Conservation (phyloP, 1,140 invertebrate genomes). For the Archegozetes longisetosus region DNA sequence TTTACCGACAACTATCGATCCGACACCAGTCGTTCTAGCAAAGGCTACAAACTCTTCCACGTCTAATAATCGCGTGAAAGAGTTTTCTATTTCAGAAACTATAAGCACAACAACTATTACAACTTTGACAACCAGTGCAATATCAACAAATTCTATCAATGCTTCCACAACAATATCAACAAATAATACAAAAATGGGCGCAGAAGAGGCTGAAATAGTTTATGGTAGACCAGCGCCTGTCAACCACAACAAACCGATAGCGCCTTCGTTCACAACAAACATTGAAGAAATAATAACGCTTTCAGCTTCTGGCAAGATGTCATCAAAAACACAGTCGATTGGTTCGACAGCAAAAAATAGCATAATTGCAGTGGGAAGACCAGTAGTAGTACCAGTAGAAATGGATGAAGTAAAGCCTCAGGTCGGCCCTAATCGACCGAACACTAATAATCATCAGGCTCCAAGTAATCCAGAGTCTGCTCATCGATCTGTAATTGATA, state of each 20-base stretch:
- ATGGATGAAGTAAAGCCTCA: conserved; percentile 19
- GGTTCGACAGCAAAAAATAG: conserved; percentile 4
- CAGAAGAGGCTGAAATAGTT: conserved; percentile 16
- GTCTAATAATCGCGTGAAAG: conserved; percentile 1
- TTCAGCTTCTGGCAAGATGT: not conserved
- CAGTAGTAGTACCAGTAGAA: conserved; percentile 19
- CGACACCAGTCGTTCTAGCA: not conserved
- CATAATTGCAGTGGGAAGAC: conserved; percentile 9
- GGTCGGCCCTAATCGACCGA: not conserved
- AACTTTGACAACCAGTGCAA: not conserved
- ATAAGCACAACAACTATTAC: conserved; percentile 2
- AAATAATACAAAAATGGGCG: not conserved
- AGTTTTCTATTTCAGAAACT: conserved; percentile 8
- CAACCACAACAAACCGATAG: not conserved
- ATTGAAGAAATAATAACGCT: not conserved
- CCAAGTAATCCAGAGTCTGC: not conserved
- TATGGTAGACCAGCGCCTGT: conserved; percentile 19
- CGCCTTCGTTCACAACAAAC: not conserved
- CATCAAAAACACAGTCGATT: not conserved
- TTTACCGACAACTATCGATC: not conserved
- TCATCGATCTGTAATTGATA: conserved; percentile 1
- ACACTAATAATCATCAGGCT: not conserved
- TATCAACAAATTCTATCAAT: conserved; percentile 1
- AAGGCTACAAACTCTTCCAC: not conserved
- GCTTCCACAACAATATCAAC: not conserved